Conservation (phyloP, 1,140 invertebrate genomes). For the Caenorhabditis latens region DNA sequence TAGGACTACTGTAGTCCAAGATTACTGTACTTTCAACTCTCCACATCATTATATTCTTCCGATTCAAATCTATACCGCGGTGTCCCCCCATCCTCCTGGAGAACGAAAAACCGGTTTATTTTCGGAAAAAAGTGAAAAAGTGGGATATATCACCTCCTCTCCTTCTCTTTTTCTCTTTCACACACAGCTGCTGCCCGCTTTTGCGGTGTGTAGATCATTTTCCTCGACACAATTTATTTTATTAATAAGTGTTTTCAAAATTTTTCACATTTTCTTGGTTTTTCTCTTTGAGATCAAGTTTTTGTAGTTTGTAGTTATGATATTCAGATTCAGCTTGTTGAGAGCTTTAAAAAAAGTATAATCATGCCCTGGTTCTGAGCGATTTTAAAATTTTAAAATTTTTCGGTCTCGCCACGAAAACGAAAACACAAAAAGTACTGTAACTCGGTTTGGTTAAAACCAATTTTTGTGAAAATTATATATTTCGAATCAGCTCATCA, state of each 20-base stretch:
- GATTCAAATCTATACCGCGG: background rate
- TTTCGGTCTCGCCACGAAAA: background rate
- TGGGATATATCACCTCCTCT: constrained; percentile 12
- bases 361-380: background rate
- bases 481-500: no score
- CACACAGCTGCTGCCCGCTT: background rate
- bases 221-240: background rate
- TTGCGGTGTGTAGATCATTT: background rate
- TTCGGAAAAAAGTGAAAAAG: constrained; percentile 20
- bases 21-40: no score
- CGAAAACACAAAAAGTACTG: no score
- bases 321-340: background rate
- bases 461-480: no score
- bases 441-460: no score
- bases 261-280: no score
- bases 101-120: background rate
- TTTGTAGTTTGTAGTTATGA: background rate
- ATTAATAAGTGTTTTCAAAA: background rate
- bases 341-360: background rate
- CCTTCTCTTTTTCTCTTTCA: no score
- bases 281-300: no score
- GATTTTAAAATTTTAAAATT: background rate
- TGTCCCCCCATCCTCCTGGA: background rate
- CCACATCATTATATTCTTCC: no score
- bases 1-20: no score